Conservation (phyloP, 2,888 invertebrate genomes). For the Petrophora chlorosata region DNA sequence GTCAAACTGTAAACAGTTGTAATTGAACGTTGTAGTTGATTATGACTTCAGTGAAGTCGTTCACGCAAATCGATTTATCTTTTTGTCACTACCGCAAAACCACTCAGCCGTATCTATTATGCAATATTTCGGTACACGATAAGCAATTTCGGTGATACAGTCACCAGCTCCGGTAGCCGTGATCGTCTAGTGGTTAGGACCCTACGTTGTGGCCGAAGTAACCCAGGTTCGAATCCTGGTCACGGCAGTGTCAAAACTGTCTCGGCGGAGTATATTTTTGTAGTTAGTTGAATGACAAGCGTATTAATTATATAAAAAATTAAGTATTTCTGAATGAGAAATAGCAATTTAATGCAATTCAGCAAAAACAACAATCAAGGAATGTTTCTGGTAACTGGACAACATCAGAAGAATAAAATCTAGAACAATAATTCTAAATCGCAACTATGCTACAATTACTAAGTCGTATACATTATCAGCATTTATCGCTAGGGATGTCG, state of each 20-base stretch:
- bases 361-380: conserved; percentile 20
- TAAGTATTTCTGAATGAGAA: background rate
- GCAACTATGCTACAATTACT: no score
- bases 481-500: no score
- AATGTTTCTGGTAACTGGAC: conserved; percentile 23
- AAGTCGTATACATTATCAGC: no score
- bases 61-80: conserved; percentile 12
- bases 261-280: conserved; percentile 43
- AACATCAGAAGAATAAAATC: no score
- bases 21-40: no score
- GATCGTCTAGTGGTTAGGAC: conserved; percentile 89
- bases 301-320: background rate
- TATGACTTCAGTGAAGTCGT: no score
- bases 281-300: background rate
- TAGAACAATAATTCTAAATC: no score
- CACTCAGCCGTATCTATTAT: conserved; percentile 16
- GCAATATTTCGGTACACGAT: conserved; percentile 3
- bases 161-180: conserved; percentile 62
- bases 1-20: no score
- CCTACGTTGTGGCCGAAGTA: conserved; percentile 91
- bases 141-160: conserved; percentile 6
- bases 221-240: conserved; percentile 89
- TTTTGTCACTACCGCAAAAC: conserved; percentile 13
- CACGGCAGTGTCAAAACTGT: conserved; percentile 71
- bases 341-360: conserved; percentile 15